Evolutionary conservation across 1,140 invertebrate genomes (phyloP).

Genomic region (Drosophila oshimai): DNA sequence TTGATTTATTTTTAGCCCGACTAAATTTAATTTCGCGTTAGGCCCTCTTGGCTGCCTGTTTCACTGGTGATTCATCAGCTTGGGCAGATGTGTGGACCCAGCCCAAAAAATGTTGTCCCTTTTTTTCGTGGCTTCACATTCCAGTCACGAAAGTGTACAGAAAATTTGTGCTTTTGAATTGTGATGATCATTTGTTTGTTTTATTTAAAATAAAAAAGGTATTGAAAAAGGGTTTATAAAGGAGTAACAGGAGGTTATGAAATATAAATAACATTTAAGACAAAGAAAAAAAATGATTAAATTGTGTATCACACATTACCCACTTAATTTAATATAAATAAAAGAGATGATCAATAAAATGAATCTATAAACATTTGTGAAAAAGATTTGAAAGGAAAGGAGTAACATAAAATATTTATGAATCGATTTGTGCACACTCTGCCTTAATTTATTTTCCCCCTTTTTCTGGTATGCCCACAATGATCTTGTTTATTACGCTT

Average conservation of each 20-base stretch:
- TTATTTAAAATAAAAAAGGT: background rate
- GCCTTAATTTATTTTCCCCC: background rate
- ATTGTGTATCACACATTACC: too few species aligned
- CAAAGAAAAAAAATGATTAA: too few species aligned
- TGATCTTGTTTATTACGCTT: constrained; percentile 56
- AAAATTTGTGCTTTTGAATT: background rate
- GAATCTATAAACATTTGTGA: too few species aligned
- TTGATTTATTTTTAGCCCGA: constrained; percentile 37
- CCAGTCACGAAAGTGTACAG: constrained; percentile 5
- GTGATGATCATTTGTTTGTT: background rate
- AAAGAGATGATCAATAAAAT: too few species aligned
- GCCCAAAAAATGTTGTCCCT: constrained; percentile 21
- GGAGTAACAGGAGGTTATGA: too few species aligned
- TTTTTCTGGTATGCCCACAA: background rate
- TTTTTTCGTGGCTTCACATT: constrained; percentile 4
- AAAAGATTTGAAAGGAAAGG: too few species aligned
- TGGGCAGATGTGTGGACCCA: constrained; percentile 17
- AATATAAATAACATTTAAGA: too few species aligned
- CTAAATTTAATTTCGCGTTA: constrained; percentile 6
- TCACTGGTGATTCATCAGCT: constrained; percentile 19
- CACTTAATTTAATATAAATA: too few species aligned
- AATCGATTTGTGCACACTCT: too few species aligned
- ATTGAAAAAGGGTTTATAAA: too few species aligned
- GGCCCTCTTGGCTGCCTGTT: constrained; percentile 16
- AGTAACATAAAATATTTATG: too few species aligned